phyloP scores from a whole-genome alignment of 1,140 invertebrate genomes.

The Proctacanthus coquilletti region DNA sequence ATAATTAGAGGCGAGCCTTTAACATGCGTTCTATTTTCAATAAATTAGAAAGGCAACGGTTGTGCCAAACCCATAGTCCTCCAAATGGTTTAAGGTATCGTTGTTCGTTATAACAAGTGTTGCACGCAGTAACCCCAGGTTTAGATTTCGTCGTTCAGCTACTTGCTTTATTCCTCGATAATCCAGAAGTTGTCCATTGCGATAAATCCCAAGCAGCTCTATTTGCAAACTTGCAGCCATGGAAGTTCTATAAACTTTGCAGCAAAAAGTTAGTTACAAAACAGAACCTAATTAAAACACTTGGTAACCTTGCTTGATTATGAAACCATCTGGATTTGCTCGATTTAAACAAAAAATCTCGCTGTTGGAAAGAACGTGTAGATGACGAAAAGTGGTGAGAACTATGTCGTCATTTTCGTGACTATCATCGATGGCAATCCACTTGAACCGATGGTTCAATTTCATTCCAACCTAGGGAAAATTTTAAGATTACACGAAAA shows the following conservation, averaged over 20 bases:
- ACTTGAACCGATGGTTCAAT: constrained; percentile 1
- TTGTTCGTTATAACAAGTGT: constrained; percentile 39
- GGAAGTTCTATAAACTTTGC: not conserved
- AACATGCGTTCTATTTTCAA: no score
- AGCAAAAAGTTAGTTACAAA: not conserved
- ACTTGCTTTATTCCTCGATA: constrained; percentile 10
- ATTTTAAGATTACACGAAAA: not conserved
- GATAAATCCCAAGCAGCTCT: constrained; percentile 1
- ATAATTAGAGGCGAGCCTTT: no score
- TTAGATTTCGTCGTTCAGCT: constrained; percentile 29
- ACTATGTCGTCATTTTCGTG: not conserved
- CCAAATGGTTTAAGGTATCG: constrained; percentile 40
- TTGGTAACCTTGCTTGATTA: not conserved
- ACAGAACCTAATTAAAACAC: not conserved
- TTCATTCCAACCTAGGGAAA: not conserved
- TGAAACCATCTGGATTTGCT: not conserved
- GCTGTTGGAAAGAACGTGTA: not conserved
- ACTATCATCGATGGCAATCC: not conserved
- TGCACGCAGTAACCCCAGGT: constrained; percentile 27
- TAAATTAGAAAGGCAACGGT: no score
- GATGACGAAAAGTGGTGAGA: not conserved
- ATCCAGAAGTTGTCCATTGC: constrained; percentile 11
- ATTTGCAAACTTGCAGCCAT: not conserved
- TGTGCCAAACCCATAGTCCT: constrained; percentile 35
- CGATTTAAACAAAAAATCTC: not conserved